Evolutionary conservation across 2,888 invertebrate species (phyloP), one percentile per base, ranked within the genome.

Genomic region (Hylaea fasciaria): DNA sequence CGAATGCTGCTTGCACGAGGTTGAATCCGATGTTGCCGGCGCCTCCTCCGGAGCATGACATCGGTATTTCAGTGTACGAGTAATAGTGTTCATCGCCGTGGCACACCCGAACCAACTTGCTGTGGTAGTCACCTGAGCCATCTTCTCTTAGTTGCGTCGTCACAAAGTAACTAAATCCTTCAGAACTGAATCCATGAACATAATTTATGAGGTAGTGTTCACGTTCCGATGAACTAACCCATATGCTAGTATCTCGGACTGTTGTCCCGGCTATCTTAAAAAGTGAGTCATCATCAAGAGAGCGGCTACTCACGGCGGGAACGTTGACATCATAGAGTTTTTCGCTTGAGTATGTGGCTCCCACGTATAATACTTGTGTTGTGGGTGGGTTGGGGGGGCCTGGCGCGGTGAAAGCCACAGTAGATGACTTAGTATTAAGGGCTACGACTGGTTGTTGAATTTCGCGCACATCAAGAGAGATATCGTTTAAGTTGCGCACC

Each of bases 1-100:
- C 96, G 83, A 96, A 98, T 0, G 98, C 98, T 22, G 99, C 98
- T 83, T 98, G 98, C 3, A 98, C 96, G 51, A 99, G 93, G 89
- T 98, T 98, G 86, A 98, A 99, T 58, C 95, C 94, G 74, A 83
- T 91, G 78, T 95, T 95, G 17, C 94, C 95, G 65, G 95, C 94
- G 44, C 94, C 94, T 81, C 95, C 95, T 73, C 95, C 95, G 53
- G 95, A 96, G 85, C 99, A 99, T 74, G 98, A 97, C 82, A 99
- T 96, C 12, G 98, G 98, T 72, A 99, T 98, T 93, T 99, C 99
- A 11, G 98, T 98, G 86, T 99, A 99, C 5, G 99, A 99, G 87
- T 98, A 98, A 89, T 98, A 99, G 82, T 97, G 96, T 69, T 96
- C 95, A 82, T 99, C 99, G 77, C 97, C 97, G 80, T 98, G 98